phyloP scores from a whole-genome alignment of 2,113 vertebrate species.

The Equus quagga region DNA sequence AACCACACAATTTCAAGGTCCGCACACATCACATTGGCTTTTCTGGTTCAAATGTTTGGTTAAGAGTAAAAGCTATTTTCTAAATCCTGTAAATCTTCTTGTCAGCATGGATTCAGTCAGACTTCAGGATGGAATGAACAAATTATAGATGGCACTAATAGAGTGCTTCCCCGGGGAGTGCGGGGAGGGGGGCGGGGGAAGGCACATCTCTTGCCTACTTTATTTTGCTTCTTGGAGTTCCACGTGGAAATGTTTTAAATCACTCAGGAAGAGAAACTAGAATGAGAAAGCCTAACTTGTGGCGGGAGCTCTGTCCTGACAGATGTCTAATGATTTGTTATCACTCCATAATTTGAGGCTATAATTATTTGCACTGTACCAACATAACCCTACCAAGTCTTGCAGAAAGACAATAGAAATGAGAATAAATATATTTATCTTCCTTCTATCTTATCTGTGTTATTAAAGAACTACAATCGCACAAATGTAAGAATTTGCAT shows the following conservation, averaged over 20 bases:
- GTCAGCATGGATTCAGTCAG: slow-evolving; percentile 51
- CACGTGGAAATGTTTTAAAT: slow-evolving; percentile 35
- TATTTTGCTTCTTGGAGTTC: slow-evolving; percentile 29
- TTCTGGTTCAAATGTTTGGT: slow-evolving; percentile 51
- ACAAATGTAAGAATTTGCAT: not conserved
- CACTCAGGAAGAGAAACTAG: slow-evolving; percentile 29
- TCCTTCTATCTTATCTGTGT: not conserved
- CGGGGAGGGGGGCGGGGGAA: no score
- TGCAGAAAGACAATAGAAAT: slow-evolving; percentile 31
- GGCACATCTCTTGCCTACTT: not conserved
- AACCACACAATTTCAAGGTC: not conserved
- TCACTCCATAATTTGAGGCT: not conserved
- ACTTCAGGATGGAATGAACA: slow-evolving; percentile 49
- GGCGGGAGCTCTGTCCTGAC: not conserved
- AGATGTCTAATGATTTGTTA: not conserved
- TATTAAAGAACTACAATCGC: not conserved
- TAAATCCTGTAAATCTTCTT: slow-evolving; percentile 57
- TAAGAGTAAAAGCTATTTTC: slow-evolving; percentile 61
- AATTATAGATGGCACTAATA: slow-evolving; percentile 52
- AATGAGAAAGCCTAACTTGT: not conserved
- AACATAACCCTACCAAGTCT: not conserved
- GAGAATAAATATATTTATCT: not conserved
- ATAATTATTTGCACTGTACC: not conserved
- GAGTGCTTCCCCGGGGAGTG: not conserved
- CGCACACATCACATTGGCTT: not conserved